Conservation (phyloP, 2,113 vertebrate genomes). For the Sminthopsis crassicaudata region DNA sequence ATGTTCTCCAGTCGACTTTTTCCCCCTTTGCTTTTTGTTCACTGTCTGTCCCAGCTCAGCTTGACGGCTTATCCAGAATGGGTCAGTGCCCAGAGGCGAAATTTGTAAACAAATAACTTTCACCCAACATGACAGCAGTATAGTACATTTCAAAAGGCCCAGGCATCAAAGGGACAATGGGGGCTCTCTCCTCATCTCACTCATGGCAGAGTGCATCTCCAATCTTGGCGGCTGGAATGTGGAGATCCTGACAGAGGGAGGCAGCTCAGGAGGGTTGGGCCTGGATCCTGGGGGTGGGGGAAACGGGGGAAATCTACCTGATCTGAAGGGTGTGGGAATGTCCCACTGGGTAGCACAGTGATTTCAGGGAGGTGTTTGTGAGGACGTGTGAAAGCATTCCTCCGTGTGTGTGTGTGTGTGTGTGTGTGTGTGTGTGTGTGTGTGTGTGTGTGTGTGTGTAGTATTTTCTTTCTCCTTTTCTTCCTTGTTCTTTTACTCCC, state of each 20-base stretch:
- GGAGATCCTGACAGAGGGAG: neutral
- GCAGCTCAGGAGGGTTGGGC: neutral
- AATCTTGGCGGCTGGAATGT: neutral
- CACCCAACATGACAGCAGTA: neutral
- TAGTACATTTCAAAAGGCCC: constrained; percentile 23
- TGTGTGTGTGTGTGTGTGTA: accelerated
- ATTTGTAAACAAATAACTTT: constrained; percentile 63
- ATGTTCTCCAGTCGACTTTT: neutral
- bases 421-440: accelerated
- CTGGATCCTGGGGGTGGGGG: accelerated
- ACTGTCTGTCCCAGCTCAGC: neutral
- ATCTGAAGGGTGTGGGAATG: neutral
- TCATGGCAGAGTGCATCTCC: neutral
- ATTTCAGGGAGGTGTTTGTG: neutral
- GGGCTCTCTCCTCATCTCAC: constrained; percentile 36
- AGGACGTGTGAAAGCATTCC: accelerated
- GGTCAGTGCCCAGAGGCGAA: constrained; percentile 46
- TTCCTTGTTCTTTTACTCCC: neutral
- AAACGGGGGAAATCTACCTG: neutral
- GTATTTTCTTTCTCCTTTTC: neutral
- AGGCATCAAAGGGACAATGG: neutral
- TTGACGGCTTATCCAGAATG: constrained; percentile 54
- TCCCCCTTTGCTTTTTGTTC: neutral
- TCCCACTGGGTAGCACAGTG: neutral
- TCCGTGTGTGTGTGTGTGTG: neutral